phyloP scores from a whole-genome alignment of 1,140 invertebrate genomes.

The Antheraea mylitta region DNA sequence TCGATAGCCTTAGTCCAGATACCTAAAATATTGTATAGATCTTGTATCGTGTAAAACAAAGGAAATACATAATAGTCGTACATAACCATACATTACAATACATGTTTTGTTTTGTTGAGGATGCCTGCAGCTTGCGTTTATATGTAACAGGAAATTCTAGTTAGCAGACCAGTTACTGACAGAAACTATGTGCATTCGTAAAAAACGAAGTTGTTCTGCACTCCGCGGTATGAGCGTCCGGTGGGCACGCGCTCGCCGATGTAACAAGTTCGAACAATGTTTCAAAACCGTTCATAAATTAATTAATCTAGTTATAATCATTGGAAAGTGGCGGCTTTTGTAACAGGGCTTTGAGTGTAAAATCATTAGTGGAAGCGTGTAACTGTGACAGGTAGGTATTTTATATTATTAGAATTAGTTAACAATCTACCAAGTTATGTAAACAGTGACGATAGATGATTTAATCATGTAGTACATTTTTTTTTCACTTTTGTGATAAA shows the following conservation, averaged over 20 bases:
- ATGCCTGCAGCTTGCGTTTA: constrained; percentile 9
- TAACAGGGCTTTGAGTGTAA: constrained; percentile 68
- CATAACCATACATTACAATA: too few species aligned
- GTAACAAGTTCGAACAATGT: constrained; percentile 24
- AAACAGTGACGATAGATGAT: too few species aligned
- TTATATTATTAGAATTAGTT: background rate
- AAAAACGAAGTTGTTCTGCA: constrained; percentile 1
- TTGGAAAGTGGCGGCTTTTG: constrained; percentile 30
- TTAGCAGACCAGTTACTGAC: constrained; percentile 17
- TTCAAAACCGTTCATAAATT: constrained; percentile 29
- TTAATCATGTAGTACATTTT: too few species aligned
- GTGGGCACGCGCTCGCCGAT: background rate
- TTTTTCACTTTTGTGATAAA: too few species aligned
- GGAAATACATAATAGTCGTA: too few species aligned
- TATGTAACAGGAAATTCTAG: constrained; percentile 22
- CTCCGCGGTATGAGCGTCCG: constrained; percentile 4
- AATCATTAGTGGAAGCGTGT: constrained; percentile 56
- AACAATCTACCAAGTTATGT: too few species aligned
- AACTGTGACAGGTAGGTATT: constrained; percentile 56
- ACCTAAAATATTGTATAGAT: too few species aligned
- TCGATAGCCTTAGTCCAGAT: too few species aligned
- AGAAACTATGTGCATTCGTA: constrained; percentile 9
- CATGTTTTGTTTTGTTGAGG: background rate
- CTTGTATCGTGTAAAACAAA: too few species aligned
- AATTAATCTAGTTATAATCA: constrained; percentile 44